Evolutionary conservation across 1,140 invertebrate genomes (phyloP).

Genomic region (Gryon sp.): DNA sequence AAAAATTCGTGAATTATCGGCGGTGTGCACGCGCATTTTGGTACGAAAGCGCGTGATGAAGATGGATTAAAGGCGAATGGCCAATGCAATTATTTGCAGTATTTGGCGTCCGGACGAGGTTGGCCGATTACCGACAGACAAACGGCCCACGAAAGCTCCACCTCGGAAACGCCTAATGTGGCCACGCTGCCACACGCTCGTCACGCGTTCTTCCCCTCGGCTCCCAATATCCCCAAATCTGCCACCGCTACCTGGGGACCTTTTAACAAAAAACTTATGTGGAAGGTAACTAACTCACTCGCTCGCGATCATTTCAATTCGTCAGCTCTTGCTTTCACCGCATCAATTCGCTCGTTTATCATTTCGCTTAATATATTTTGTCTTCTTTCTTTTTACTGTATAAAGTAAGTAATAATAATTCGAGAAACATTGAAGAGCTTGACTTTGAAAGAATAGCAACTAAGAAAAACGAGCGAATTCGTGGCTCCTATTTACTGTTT

Average conservation of each 20-base stretch:
- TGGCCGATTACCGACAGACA: conserved; percentile 77
- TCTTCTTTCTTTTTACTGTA: no score
- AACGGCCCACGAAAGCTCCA: conserved; percentile 73
- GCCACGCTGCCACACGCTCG: conserved; percentile 81
- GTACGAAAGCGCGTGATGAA: conserved; percentile 38
- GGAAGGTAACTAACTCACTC: conserved; percentile 82
- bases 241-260: conserved; percentile 83
- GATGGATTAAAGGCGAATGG: conserved; percentile 71
- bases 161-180: conserved; percentile 77
- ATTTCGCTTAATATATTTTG: neutral
- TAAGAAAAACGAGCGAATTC: conserved; percentile 10
- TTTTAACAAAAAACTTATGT: conserved; percentile 84
- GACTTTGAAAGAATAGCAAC: neutral
- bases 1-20: neutral
- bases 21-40: conserved; percentile 17
- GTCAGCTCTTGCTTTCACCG: conserved; percentile 14
- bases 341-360: conserved; percentile 30
- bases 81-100: conserved; percentile 77
- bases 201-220: conserved; percentile 81
- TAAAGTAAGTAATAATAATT: neutral
- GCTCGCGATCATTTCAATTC: conserved; percentile 35
- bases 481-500: conserved; percentile 27
- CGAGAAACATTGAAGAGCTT: neutral
- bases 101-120: conserved; percentile 78
- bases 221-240: conserved; percentile 83